Evolutionary conservation across 2,888 invertebrate genomes (phyloP).

Genomic region (Spodoptera exigua): DNA sequence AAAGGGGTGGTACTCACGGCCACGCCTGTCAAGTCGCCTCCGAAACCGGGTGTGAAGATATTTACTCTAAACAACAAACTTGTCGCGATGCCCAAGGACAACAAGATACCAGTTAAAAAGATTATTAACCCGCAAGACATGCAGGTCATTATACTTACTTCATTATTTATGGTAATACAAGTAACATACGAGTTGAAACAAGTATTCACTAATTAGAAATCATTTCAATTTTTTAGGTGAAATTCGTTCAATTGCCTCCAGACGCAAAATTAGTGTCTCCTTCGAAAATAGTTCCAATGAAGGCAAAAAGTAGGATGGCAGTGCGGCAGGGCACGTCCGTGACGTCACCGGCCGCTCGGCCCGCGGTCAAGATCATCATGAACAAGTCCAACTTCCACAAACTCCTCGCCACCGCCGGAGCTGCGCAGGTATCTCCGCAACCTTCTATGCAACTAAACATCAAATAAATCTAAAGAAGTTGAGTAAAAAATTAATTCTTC

Average conservation of each 20-base stretch:
- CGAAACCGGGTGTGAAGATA: constrained; percentile 70
- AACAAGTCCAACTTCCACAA: constrained; percentile 77
- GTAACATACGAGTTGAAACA: too few relatives aligned
- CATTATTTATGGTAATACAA: not conserved
- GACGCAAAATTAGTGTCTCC: constrained; percentile 60
- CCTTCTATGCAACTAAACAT: too few relatives aligned
- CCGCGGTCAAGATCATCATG: constrained; percentile 84
- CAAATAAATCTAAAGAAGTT: too few relatives aligned
- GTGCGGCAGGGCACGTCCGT: constrained; percentile 15
- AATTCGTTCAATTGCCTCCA: constrained; percentile 69
- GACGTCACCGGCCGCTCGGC: constrained; percentile 51
- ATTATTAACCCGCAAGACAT: constrained; percentile 63
- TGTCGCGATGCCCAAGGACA: constrained; percentile 46
- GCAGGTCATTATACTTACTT: constrained; percentile 54
- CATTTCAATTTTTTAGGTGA: constrained; percentile 55
- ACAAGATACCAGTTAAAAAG: constrained; percentile 59
- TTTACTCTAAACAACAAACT: constrained; percentile 72
- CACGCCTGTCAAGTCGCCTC: constrained; percentile 66
- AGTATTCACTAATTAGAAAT: not conserved
- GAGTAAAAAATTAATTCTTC: too few relatives aligned
- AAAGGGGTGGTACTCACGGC: constrained; percentile 67
- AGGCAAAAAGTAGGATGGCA: constrained; percentile 30
- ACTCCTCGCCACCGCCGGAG: constrained; percentile 65
- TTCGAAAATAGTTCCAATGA: constrained; percentile 50
- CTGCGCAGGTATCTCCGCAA: too few relatives aligned